These are phyloP conservation scores for Galaxea fascicularis DNA, from an alignment of 92 coral and sea anemone genomes.

Conservation along the genomic window DNA sequence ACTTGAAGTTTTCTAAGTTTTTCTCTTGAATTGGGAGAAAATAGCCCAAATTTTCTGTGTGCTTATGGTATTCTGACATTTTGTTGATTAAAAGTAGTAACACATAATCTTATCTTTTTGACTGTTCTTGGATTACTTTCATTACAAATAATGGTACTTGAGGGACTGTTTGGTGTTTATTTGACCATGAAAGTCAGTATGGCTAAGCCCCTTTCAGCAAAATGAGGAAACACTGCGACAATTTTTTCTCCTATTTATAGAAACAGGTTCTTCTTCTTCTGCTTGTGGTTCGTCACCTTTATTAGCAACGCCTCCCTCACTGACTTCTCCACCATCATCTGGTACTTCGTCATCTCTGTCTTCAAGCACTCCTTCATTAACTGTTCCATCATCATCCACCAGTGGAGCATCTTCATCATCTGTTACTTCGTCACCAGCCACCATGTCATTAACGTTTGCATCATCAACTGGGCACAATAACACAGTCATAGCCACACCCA, in stretches of 20 bases:
- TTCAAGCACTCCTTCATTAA: constrained; percentile 7
- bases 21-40: not conserved
- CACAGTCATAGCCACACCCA: constrained; percentile 1
- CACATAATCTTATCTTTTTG: too few species aligned
- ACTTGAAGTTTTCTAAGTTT: not conserved
- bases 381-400: not conserved
- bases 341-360: constrained; percentile 3
- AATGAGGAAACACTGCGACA: not conserved
- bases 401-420: too few species aligned
- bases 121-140: not conserved
- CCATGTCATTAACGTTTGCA: not conserved
- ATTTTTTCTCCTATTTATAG: not conserved
- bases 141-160: not conserved
- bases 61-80: not conserved
- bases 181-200: not conserved
- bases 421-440: too few species aligned
- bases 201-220: not conserved
- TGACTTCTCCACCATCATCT: not conserved
- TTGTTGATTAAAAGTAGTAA: not conserved
- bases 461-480: constrained; percentile 16
- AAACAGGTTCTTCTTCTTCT: not conserved
- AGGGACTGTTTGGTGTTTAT: too few species aligned
- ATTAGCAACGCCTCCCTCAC: not conserved
- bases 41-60: not conserved
- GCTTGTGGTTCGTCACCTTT: not conserved